A percentile compares a stretch with the other conserved stretches of the same genome.
Evolutionary conservation across 1,140 invertebrate species (phyloP).

Genomic region (Trinorchestia longiramus): DNA sequence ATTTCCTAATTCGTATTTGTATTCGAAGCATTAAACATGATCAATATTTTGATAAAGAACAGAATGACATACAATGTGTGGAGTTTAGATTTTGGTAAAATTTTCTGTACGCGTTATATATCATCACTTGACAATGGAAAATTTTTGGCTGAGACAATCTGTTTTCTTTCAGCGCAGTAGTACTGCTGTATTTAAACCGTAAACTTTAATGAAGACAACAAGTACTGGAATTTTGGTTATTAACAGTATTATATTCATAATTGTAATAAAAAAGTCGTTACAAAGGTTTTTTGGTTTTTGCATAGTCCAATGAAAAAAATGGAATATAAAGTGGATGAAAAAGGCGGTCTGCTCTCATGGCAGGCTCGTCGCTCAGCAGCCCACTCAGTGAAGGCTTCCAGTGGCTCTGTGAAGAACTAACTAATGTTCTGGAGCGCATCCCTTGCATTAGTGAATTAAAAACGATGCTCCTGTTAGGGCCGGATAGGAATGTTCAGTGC

Average conservation of each 20-base stretch:
- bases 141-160: too few relatives aligned
- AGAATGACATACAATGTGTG: not conserved
- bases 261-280: not conserved
- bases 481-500: not conserved
- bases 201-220: not conserved
- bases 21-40: too few relatives aligned
- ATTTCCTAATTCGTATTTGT: too few relatives aligned
- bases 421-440: not conserved
- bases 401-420: not conserved
- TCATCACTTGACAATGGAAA: too few relatives aligned
- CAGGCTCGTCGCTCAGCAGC: not conserved
- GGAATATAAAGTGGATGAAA: not conserved
- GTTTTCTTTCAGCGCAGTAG: too few relatives aligned
- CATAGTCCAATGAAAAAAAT: not conserved
- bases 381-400: not conserved
- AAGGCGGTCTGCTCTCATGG: not conserved
- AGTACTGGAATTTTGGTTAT: not conserved
- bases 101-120: too few relatives aligned
- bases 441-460: slow-evolving; percentile 40
- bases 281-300: not conserved
- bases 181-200: not conserved
- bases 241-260: not conserved
- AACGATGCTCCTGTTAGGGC: not conserved
- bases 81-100: not conserved
- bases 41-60: too few relatives aligned